These are phyloP conservation scores for Ataeniobius toweri DNA, from an alignment of 2,797 vertebrate genomes.

Conservation along the genomic window DNA sequence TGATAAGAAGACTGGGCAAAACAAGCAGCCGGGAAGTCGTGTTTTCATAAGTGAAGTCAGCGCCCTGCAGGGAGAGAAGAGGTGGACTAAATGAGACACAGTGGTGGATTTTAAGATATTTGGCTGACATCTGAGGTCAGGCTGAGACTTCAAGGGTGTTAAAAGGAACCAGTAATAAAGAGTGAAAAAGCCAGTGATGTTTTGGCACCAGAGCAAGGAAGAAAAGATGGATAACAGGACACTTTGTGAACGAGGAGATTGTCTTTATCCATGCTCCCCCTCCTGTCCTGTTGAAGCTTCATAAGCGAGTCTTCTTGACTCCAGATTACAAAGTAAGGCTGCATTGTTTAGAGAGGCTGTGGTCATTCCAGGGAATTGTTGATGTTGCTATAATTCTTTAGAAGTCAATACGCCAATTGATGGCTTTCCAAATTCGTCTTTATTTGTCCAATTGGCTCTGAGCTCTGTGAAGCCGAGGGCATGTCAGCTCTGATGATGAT, in stretches of 20 bases:
- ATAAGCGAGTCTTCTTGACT: slow-evolving; percentile 7
- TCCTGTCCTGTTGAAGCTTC: slow-evolving; percentile 14
- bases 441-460: slow-evolving; percentile 30
- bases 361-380: slow-evolving; percentile 20
- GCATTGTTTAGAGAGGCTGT: slow-evolving; percentile 30
- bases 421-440: slow-evolving; percentile 28
- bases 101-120: slow-evolving; percentile 42
- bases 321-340: neutral
- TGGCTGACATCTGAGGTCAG: slow-evolving; percentile 29
- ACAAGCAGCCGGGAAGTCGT: slow-evolving; percentile 73
- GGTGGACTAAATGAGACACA: slow-evolving; percentile 64
- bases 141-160: slow-evolving; percentile 25
- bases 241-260: slow-evolving; percentile 2
- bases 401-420: slow-evolving; percentile 41
- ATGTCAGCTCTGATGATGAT: slow-evolving; percentile 39
- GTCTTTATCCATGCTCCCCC: slow-evolving; percentile 1
- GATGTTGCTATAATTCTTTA: slow-evolving; percentile 35
- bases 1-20: slow-evolving; percentile 70
- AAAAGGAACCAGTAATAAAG: slow-evolving; percentile 18
- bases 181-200: slow-evolving; percentile 15
- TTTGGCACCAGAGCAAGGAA: slow-evolving; percentile 31
- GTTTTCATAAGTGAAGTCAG: slow-evolving; percentile 76
- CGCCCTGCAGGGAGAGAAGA: slow-evolving; percentile 66
- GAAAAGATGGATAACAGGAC: slow-evolving; percentile 31
- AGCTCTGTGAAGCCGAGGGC: slow-evolving; percentile 28